Conservation (phyloP, 1,140 invertebrate species). For the Drosophila nasuta region DNA sequence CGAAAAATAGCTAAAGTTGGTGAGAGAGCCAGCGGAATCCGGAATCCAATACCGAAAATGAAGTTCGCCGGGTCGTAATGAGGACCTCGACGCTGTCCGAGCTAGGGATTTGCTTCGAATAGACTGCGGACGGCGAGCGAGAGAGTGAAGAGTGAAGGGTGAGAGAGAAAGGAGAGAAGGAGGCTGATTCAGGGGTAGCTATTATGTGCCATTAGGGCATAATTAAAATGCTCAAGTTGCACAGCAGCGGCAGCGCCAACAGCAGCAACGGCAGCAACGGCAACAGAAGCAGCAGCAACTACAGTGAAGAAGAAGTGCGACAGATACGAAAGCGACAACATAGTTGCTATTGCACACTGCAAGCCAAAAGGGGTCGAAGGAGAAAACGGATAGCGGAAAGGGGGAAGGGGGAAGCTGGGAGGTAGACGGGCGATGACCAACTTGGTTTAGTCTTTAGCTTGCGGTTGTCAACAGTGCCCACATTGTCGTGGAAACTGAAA, state of each 20-base stretch:
- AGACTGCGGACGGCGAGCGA: neutral
- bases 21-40: slow-evolving; percentile 7
- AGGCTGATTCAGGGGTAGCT: slow-evolving; percentile 45
- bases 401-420: neutral
- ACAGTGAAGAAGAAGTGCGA: slow-evolving; percentile 27
- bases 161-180: neutral
- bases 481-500: slow-evolving; percentile 38
- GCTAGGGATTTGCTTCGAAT: neutral
- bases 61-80: slow-evolving; percentile 51
- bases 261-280: slow-evolving; percentile 4
- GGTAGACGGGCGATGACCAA: neutral
- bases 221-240: slow-evolving; percentile 83
- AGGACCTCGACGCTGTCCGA: slow-evolving; percentile 31
- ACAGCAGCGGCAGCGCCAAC: slow-evolving; percentile 17
- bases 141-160: neutral
- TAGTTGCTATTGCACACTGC: slow-evolving; percentile 22
- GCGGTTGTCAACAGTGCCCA: slow-evolving; percentile 28
- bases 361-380: slow-evolving; percentile 1
- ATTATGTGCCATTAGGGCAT: slow-evolving; percentile 84
- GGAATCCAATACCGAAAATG: slow-evolving; percentile 46
- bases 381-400: neutral
- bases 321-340: slow-evolving; percentile 37
- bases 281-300: slow-evolving; percentile 57
- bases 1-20: slow-evolving; percentile 65
- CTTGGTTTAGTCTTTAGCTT: slow-evolving; percentile 24